phyloP scores from a whole-genome alignment of 2,797 vertebrate species.

The Bradypodion ventrale region DNA sequence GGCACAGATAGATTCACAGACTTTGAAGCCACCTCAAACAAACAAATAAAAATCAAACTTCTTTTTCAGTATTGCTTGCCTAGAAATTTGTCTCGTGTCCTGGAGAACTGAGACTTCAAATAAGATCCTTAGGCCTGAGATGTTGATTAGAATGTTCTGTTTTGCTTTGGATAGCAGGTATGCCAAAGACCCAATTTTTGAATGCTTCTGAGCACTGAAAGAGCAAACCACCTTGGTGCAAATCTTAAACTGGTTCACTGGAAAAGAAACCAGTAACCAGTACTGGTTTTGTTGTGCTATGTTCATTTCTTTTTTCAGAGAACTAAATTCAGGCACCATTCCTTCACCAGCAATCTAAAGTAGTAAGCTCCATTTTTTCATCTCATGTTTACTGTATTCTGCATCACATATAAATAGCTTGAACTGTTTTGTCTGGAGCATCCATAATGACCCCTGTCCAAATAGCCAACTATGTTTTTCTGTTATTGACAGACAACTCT shows the following conservation, averaged over 20 bases:
- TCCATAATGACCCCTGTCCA: not conserved
- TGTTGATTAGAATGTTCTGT: not conserved
- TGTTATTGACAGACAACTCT: not conserved
- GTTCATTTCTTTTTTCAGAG: not conserved
- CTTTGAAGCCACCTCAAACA: too few relatives aligned
- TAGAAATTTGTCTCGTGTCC: too few relatives aligned
- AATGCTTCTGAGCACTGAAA: not conserved
- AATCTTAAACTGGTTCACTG: not conserved
- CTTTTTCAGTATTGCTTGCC: too few relatives aligned
- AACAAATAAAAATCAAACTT: too few relatives aligned
- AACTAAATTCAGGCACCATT: not conserved
- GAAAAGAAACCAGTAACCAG: not conserved
- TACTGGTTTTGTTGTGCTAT: not conserved
- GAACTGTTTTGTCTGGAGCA: too few relatives aligned
- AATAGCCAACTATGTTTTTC: constrained; percentile 13
- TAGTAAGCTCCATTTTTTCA: not conserved
- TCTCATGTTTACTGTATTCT: too few relatives aligned
- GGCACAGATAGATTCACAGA: too few relatives aligned
- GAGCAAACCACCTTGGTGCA: not conserved
- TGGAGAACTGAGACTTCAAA: too few relatives aligned
- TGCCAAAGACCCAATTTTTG: not conserved
- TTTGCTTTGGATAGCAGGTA: not conserved
- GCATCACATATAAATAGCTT: too few relatives aligned
- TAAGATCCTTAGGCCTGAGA: too few relatives aligned
- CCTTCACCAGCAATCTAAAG: not conserved